phyloP scores from a whole-genome alignment of 2,888 invertebrate genomes.

The Eurytoma californica region DNA sequence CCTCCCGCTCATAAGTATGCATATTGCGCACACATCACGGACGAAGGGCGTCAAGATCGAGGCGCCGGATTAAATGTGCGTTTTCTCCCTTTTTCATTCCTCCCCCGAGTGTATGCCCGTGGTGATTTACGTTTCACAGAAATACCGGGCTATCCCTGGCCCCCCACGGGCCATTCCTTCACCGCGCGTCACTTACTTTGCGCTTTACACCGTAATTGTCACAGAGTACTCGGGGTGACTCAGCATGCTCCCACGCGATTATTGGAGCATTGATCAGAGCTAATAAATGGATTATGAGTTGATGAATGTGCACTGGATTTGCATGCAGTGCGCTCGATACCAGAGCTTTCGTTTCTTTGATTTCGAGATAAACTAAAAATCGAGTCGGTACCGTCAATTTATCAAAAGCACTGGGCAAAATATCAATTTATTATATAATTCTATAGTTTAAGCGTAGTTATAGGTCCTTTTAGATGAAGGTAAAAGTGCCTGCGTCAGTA shows the following conservation, averaged over 20 bases:
- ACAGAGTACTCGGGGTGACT: slow-evolving; percentile 23
- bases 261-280: not conserved
- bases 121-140: not conserved
- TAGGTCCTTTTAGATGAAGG: too few relatives aligned
- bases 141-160: too few relatives aligned
- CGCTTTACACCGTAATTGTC: slow-evolving; percentile 27
- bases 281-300: slow-evolving; percentile 8
- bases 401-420: too few relatives aligned
- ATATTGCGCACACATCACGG: slow-evolving; percentile 2
- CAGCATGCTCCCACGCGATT: slow-evolving; percentile 17
- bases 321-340: too few relatives aligned
- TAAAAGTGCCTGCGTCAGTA: too few relatives aligned
- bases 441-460: too few relatives aligned
- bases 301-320: not conserved
- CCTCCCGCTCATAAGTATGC: not conserved
- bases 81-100: not conserved
- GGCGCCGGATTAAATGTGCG: slow-evolving; percentile 1
- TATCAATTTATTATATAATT: too few relatives aligned
- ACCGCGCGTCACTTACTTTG: not conserved
- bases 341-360: too few relatives aligned
- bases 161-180: too few relatives aligned
- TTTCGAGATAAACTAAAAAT: too few relatives aligned
- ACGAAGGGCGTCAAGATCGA: not conserved
- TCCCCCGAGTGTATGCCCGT: not conserved
- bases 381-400: too few relatives aligned